Base-by-base conservation (phyloP, 2,113 vertebrate species). In the Apus apus region DNA sequence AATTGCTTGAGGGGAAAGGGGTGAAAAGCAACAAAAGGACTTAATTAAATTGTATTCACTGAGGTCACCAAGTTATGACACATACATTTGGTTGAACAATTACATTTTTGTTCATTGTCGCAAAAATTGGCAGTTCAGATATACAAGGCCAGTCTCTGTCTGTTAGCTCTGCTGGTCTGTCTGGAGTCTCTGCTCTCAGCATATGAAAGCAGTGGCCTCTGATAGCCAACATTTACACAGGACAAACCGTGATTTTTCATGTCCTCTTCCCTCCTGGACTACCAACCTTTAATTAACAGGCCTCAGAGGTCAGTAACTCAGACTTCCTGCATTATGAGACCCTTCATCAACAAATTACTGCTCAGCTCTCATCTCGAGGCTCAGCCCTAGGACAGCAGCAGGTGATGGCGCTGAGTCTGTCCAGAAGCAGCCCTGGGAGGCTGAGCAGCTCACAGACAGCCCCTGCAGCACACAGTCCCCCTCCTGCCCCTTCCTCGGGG, bases 1-100 rank as follows among this genome's bases (percentile, higher is more conserved):
- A 93, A 96, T 94, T 45, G 90, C 87, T 86, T 66, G 60, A 10
- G 60, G 93, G 71, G 50, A 87, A 83, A 73, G 16, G 89, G 64
- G 74, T 85, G 77, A 93, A 91, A 96, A 94, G 78, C 64, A 96
- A 95, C 94, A 97, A 96, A 97, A 94, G 91, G 87, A 95, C 78
- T 95, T 95, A 96, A 97, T 96, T 97, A 96, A 91, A 93, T 45
- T 0, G 1, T 21, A 89, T 80, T 90, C 70, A 67, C 91, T 85
- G 95, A 96, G 96, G 96, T 96, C 94, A 91, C 94, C 8, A 29
- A 87, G 90, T 93, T 95, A 97, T 66, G 94, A 96, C 97, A 81
- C 79, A 96, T 91, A 89, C 53, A 53, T 91, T 91, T 87, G 83
- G 95, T 95, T 96, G 43, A 95, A 97, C 94, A 94, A 87, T 94